Conservation (phyloP, 2,113 vertebrate species). For the Sylvilagus bachmani region DNA sequence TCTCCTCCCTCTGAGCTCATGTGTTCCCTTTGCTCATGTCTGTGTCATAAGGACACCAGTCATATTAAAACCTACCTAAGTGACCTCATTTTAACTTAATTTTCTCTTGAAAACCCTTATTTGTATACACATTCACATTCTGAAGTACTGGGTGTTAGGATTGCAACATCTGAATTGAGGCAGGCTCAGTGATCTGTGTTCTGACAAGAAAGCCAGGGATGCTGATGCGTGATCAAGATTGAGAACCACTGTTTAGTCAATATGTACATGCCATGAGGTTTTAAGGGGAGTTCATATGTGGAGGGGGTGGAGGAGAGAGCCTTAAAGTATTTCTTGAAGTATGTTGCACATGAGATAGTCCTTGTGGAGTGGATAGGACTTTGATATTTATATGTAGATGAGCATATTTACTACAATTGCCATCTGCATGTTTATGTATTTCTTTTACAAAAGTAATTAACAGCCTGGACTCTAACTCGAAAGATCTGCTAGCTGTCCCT, state of each 20-base stretch:
- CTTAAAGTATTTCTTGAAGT: constrained; percentile 69
- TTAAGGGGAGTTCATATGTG: constrained; percentile 41
- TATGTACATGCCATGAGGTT: neutral
- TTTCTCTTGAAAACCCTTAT: neutral
- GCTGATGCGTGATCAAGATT: neutral
- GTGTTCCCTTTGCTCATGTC: neutral
- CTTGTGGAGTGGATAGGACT: constrained; percentile 71
- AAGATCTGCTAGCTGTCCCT: constrained; percentile 83
- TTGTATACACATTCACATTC: neutral
- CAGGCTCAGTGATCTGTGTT: neutral
- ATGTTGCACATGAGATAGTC: constrained; percentile 60
- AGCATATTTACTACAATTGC: constrained; percentile 79
- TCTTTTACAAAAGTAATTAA: constrained; percentile 82
- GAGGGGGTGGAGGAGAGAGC: neutral
- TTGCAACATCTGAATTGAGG: neutral
- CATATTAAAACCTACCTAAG: neutral
- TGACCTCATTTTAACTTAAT: constrained; percentile 23
- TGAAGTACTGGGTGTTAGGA: neutral
- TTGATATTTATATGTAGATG: constrained; percentile 81
- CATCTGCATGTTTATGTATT: constrained; percentile 84
- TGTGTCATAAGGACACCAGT: neutral
- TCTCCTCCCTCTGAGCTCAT: neutral
- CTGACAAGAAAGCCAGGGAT: neutral
- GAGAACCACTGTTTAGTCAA: constrained; percentile 13
- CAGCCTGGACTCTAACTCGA: constrained; percentile 80